phyloP scores from a whole-genome alignment of 2,113 vertebrate genomes.

The Buteo buteo region DNA sequence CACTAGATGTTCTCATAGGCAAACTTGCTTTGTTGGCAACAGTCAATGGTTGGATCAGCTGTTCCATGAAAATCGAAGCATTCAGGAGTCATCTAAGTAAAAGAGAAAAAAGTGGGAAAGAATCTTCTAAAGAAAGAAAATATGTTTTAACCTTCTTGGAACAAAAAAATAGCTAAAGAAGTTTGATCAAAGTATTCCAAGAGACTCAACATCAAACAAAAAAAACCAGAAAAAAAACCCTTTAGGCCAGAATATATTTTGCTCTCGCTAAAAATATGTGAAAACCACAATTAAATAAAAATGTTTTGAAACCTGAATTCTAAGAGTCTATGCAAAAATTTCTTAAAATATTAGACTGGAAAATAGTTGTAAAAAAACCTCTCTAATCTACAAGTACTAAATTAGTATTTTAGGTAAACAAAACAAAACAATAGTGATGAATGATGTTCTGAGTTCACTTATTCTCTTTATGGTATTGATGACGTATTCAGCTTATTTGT shows the following conservation, averaged over 20 bases:
- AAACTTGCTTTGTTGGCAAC: neutral
- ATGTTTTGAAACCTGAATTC: neutral
- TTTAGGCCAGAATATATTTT: neutral
- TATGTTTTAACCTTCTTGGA: neutral
- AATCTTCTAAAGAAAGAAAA: neutral
- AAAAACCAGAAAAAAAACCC: fast-evolving
- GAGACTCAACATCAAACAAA: neutral
- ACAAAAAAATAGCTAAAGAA: neutral
- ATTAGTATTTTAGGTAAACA: neutral
- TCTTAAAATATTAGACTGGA: neutral
- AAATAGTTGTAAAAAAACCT: neutral
- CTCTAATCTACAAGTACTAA: neutral
- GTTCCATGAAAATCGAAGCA: neutral
- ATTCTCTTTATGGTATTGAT: neutral
- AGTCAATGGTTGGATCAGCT: neutral
- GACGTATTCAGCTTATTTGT: neutral
- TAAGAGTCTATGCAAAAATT: neutral
- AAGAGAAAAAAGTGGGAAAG: neutral
- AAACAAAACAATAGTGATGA: neutral
- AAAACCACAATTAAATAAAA: neutral
- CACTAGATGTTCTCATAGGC: neutral
- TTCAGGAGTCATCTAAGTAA: neutral
- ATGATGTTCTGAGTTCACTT: neutral
- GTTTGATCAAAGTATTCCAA: neutral
- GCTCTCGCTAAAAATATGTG: neutral